These are phyloP conservation scores for Corvus hawaiiensis DNA, from an alignment of 2,113 vertebrate species.

Conservation along the genomic window DNA sequence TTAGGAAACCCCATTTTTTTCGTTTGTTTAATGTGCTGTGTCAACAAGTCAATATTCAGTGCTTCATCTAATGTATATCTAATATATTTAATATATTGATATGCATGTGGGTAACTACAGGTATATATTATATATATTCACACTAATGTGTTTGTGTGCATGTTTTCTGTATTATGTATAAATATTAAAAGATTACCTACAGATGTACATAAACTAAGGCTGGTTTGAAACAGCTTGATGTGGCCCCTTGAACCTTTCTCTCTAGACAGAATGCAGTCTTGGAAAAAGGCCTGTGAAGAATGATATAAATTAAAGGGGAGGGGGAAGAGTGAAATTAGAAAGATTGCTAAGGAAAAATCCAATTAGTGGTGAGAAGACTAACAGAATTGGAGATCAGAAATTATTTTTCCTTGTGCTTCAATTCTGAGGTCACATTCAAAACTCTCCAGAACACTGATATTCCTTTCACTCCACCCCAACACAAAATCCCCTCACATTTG, in stretches of 20 bases:
- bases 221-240: not conserved
- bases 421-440: constrained; percentile 2
- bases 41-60: not conserved
- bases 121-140: not conserved
- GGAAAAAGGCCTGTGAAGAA: not conserved
- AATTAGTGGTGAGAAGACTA: constrained; percentile 1
- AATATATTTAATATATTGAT: not conserved
- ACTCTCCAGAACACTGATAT: not conserved
- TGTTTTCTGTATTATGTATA: not conserved
- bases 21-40: not conserved
- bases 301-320: not conserved
- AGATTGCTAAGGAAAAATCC: constrained; percentile 18
- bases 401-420: not conserved
- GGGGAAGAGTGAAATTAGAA: constrained; percentile 2
- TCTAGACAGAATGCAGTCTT: not conserved
- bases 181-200: not conserved
- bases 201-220: not conserved
- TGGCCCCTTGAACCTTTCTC: not conserved
- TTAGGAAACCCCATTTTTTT: not conserved
- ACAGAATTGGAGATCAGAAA: constrained; percentile 40
- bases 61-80: not conserved
- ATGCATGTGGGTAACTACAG: not conserved
- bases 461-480: not conserved
- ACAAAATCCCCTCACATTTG: constrained; percentile 7
- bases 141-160: not conserved